phyloP scores from a whole-genome alignment of 2,888 invertebrate genomes.

The Bimastos eiseni region DNA sequence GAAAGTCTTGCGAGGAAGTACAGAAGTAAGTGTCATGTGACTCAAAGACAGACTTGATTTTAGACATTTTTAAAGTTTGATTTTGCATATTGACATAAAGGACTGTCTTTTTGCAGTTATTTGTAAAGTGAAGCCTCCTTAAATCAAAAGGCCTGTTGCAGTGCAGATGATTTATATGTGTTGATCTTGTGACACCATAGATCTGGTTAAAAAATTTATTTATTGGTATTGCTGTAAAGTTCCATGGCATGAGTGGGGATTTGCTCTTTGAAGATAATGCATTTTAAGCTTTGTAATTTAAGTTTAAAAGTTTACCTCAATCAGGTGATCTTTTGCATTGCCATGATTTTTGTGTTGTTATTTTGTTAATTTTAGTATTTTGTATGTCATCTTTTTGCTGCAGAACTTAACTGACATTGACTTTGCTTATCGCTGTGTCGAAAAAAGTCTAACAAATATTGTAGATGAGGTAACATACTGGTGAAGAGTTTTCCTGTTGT shows the following conservation, averaged over 20 bases:
- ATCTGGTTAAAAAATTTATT: neutral
- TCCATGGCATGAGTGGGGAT: neutral
- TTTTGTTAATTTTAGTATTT: conserved; percentile 16
- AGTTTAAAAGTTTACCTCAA: neutral
- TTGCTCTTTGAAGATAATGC: neutral
- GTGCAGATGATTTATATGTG: neutral
- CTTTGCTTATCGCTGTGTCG: conserved; percentile 74
- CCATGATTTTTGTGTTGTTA: neutral
- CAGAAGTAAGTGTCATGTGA: conserved; percentile 16
- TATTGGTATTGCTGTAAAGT: neutral
- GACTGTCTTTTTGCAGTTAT: neutral
- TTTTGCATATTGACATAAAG: neutral
- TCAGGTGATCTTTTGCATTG: neutral
- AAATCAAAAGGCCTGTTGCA: neutral
- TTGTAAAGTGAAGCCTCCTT: neutral
- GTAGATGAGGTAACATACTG: conserved; percentile 68
- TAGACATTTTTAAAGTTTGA: neutral
- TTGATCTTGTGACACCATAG: neutral
- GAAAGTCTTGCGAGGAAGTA: conserved; percentile 1
- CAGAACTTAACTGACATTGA: conserved; percentile 71
- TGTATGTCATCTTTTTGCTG: neutral
- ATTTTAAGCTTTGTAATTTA: neutral
- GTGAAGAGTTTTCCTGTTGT: neutral
- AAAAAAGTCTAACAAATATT: conserved; percentile 71
- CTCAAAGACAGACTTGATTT: neutral